Percentiles rank a stretch among this genome's conserved stretches.
Evolutionary conservation across 2,888 invertebrate species (phyloP).

Genomic region (Cremastinae sp.): DNA sequence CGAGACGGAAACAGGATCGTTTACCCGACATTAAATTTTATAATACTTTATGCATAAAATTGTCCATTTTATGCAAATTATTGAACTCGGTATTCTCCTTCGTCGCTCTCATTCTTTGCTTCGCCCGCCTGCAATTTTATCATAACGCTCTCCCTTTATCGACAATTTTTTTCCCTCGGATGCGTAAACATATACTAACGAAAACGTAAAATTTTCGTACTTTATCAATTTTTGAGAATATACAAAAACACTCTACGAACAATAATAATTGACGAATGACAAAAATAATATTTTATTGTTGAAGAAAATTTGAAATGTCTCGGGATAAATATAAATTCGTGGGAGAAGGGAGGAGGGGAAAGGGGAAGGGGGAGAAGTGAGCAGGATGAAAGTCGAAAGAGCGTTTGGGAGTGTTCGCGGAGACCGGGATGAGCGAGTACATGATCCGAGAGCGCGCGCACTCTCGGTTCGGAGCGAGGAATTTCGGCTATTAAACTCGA

Average conservation of each 20-base stretch:
- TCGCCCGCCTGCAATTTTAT: not conserved
- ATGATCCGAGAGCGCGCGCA: conserved; percentile 58
- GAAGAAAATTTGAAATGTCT: not conserved
- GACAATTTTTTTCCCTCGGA: not conserved
- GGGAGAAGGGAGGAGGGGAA: not conserved
- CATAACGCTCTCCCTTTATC: not conserved
- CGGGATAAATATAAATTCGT: no score
- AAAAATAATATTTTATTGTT: no score
- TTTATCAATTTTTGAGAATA: not conserved
- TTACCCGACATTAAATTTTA: not conserved
- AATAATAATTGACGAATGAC: not conserved
- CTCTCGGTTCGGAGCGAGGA: conserved; percentile 68
- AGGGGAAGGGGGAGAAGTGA: not conserved
- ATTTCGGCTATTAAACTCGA: conserved; percentile 78
- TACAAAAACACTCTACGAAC: not conserved
- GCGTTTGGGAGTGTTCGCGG: no score
- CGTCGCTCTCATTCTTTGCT: conserved; percentile 4
- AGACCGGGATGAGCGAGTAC: conserved; percentile 40
- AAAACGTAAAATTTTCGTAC: no score
- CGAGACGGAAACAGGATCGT: not conserved
- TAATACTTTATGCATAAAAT: not conserved
- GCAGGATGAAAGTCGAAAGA: not conserved
- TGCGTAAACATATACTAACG: no score
- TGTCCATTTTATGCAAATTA: conserved; percentile 14
- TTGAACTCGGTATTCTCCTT: not conserved